Evolutionary conservation across 2,113 vertebrate genomes (phyloP), one percentile per base, ranked within the genome.

Genomic region (Limanda limanda): DNA sequence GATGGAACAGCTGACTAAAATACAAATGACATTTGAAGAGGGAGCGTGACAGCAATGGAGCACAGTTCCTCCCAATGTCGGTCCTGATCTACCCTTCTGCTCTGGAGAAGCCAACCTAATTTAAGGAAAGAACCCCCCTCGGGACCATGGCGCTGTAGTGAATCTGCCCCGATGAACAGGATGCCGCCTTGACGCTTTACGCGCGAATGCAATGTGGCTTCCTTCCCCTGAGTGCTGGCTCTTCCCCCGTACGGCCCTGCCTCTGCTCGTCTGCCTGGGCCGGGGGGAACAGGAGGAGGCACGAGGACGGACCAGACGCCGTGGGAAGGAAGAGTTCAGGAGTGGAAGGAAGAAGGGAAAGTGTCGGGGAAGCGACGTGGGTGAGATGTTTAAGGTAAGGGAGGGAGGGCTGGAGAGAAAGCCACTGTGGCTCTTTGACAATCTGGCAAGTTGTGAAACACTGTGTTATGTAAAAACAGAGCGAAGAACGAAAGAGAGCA

Each of bases 401-500:
- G 55, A 21, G 20, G 51, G 51, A 15, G 47, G 40, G 40, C 68
- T 62, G 0, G 63, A 12, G 55, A 42, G 48, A 54, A 63, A 74
- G 57, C 31, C 59, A 78, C 51, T 74, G 78, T 20, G 31, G 4
- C 31, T 31, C 5, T 31, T 73, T 55, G 25, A 80, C 75, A 91
- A 90, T 88, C 88, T 92, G 85, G 68, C 75, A 81, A 88, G 85
- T 92, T 88, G 93, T 62, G 91, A 91, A 92, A 93, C 83, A 71
- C 65, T 76, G 75, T 76, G 75, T 91, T 90, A 88, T 47, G 68
- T 91, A 92, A 93, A 91, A 58, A 54, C 14, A 15, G 51, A 54
- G 24, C 11, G 27, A 54, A 63, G 51, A 31, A 42, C 58, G 61
- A 21, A 42, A 68, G 57, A 21, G 42, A 27, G 63, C 35, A n/a